Base-by-base conservation (phyloP, 2,888 invertebrate species). In the Drosophila nr. perissopoda region DNA sequence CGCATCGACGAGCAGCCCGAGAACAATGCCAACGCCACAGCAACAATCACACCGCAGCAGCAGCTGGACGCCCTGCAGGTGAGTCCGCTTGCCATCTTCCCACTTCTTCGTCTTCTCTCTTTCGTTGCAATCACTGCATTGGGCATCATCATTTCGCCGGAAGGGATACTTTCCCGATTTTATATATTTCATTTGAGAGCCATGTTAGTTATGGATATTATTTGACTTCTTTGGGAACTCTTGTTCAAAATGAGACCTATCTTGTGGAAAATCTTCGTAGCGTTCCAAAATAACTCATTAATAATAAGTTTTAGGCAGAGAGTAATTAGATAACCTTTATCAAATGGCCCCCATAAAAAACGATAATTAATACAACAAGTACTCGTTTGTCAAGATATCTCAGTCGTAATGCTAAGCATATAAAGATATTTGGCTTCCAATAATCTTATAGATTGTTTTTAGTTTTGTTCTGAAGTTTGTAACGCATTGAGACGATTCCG, bases 1-100 rank as follows among this genome's bases (percentile, higher is more conserved):
- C 81, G 91, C 66, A 92, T 92, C 49, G 93, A 92, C 27, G 92
- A 92, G 81, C 89, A 91, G 71, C 90, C 92, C 8, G 92, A 92
- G 64, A 91, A 46, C 21, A 46, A 91, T 67, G 85, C 83, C 8
- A 77, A 54, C 2, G 68, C 31, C 27, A 10, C 66, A 18, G 18
- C 27, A n/a, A 21, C 27, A 2, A 1, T n/a, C 10, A 27, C 34
- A 10, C 64, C 60, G 18, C 64, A 64, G 5, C 80, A 79, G 33
- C 92, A 92, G 65, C 29, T 92, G 46, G 92, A 92, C 53, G 81
- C 89, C 1, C 67, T 93, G 46, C 92, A 92, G 90, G 91, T 91
- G 56, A 73, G 89, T 69, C 21, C 6, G 21, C 16, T 7, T 16
- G 49, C 54, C 48, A 57, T 38, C 18, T 65, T 65, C 53, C 59